Evolutionary conservation across 2,888 invertebrate genomes (phyloP), one percentile per base, ranked within the genome.

Genomic region (Catocala fraxini): DNA sequence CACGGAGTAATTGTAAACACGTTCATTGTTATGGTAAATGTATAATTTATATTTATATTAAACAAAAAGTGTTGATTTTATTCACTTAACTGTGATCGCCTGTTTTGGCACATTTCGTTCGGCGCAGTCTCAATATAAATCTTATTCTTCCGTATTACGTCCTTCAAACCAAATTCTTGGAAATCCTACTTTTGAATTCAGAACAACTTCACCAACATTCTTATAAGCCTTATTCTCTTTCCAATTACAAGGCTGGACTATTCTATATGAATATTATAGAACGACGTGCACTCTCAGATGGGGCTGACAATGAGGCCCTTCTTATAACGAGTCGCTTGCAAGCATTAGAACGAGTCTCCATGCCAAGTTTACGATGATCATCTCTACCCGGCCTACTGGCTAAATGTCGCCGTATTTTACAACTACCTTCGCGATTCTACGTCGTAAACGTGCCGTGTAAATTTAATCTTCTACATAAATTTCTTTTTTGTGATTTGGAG

Each of bases 371-470:
- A 79, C 67, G 75, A 72, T 75, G 75, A 77, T 79, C 76, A 76
- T 73, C 79, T 39, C 73, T 71, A 73, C 63, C 58, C 59, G 59
- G 70, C 68, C 71, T 68, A 63, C 70, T 63, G 68, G 58, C 73
- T 70, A 73, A 83, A 82, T 77, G 78, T 77, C 71, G 69, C 72
- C 72, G 80, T 82, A 83, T 82, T 74, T 82, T 77, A 80, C 71
- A 65, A 59, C 67, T 55, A 60, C 69, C 58, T 71, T 60, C 46
- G 68, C 68, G 63, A 71, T 68, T 71, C 66, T 60, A 73, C 52
- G 69, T 72, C 73, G 73, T 77, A 75, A 79, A 80, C 60, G 59
- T 61, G 41, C 66, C 60, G 73, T 73, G 73, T 76, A 71, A 77
- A 75, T 80, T 81, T 82, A 81, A 83, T 75, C 73, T 68, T 51